Conservation (phyloP, 2,888 invertebrate species). For the Hirtodrosophila histrioides region DNA sequence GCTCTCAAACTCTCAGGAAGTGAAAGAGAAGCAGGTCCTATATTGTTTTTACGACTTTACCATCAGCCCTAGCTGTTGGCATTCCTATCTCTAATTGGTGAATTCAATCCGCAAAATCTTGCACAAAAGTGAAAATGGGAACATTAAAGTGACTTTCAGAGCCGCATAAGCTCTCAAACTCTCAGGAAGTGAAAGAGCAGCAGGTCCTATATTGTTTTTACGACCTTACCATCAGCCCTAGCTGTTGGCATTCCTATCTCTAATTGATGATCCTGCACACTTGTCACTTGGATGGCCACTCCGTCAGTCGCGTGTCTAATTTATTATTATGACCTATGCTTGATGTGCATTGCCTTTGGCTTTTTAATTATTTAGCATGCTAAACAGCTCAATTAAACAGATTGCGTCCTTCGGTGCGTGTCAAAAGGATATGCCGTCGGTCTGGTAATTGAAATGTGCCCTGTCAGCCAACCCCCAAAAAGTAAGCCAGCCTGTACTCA, state of each 20-base stretch:
- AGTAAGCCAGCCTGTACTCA: slow-evolving; percentile 1
- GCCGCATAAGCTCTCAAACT: too few relatives aligned
- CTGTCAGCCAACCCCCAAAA: slow-evolving; percentile 31
- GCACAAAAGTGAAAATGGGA: too few relatives aligned
- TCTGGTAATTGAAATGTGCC: slow-evolving; percentile 48
- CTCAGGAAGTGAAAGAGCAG: too few relatives aligned
- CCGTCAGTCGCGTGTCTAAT: slow-evolving; percentile 67
- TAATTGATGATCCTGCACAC: slow-evolving; percentile 23
- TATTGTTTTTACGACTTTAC: too few relatives aligned
- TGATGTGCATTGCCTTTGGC: slow-evolving; percentile 37
- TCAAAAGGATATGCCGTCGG: slow-evolving; percentile 47
- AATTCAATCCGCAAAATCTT: too few relatives aligned
- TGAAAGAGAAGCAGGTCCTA: too few relatives aligned
- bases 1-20: too few relatives aligned
- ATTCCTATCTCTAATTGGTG: too few relatives aligned
- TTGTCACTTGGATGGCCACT: slow-evolving; percentile 48
- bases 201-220: neutral
- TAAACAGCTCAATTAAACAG: slow-evolving; percentile 77
- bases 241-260: neutral
- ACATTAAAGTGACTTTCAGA: too few relatives aligned
- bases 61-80: too few relatives aligned
- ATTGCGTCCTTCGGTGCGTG: slow-evolving; percentile 64
- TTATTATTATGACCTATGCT: slow-evolving; percentile 71
- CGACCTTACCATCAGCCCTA: neutral
- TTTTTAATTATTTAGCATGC: slow-evolving; percentile 67